Evolutionary conservation across 1,140 invertebrate species (phyloP).

Genomic region (Druon quercuslanigerum): DNA sequence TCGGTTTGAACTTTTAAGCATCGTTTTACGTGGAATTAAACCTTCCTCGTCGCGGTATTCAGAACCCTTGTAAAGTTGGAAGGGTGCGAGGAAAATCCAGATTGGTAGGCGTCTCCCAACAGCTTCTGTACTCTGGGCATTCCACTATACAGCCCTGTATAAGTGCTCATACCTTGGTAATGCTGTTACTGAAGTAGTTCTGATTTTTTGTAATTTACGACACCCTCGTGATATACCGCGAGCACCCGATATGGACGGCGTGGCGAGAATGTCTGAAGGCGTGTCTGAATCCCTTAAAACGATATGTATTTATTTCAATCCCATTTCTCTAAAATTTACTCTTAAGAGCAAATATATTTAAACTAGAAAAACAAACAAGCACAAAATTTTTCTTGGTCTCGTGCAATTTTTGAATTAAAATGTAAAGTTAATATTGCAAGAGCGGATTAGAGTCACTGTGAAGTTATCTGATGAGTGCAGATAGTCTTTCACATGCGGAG

Average conservation of each 20-base stretch:
- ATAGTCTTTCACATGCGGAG: no score
- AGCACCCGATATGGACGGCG: conserved; percentile 29
- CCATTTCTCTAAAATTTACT: conserved; percentile 14
- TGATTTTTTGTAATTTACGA: conserved; percentile 67
- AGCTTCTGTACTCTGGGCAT: conserved; percentile 39
- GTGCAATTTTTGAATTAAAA: no score
- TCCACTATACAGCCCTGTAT: conserved; percentile 48
- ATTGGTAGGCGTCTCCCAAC: conserved; percentile 67
- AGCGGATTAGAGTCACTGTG: no score
- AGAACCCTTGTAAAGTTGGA: conserved; percentile 45
- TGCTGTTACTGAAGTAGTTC: conserved; percentile 47
- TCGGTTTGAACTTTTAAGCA: conserved; percentile 59
- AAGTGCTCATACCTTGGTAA: conserved; percentile 35
- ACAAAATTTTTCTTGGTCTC: no score
- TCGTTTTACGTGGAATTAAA: conserved; percentile 58
- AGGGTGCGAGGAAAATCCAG: conserved; percentile 48
- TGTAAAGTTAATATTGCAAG: no score
- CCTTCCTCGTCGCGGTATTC: conserved; percentile 55
- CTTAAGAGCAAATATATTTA: conserved; percentile 34
- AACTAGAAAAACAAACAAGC: not conserved
- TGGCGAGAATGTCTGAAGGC: not conserved
- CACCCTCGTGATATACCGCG: conserved; percentile 48
- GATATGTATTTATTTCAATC: conserved; percentile 8
- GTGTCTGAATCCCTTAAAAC: conserved; percentile 17
- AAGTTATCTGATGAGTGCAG: no score